Percentiles rank a stretch among this genome's conserved stretches.
Conservation (phyloP, 2,888 invertebrate genomes). For the Piscicola geometra region DNA sequence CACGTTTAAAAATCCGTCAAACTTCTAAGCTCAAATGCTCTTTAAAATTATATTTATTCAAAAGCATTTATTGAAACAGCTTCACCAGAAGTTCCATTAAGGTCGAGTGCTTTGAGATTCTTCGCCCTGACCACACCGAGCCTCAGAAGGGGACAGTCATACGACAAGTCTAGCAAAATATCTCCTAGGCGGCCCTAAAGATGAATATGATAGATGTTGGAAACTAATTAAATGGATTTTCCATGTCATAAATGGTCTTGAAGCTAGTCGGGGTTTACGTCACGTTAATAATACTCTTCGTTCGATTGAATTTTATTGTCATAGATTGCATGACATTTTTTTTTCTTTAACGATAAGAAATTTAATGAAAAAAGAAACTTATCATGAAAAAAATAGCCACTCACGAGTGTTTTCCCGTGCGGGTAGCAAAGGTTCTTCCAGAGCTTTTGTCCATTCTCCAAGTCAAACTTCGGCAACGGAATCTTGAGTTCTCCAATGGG, state of each 20-base stretch:
- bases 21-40: too few species aligned
- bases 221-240: not conserved
- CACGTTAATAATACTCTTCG: too few species aligned
- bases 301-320: too few species aligned
- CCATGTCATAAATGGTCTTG: not conserved
- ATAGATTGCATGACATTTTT: too few species aligned
- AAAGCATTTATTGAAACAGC: too few species aligned
- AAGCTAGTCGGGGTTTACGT: too few species aligned
- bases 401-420: constrained; percentile 48
- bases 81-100: constrained; percentile 68
- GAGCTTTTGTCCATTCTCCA: constrained; percentile 48
- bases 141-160: constrained; percentile 89
- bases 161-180: constrained; percentile 77
- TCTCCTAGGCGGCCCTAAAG: constrained; percentile 51
- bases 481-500: constrained; percentile 44
- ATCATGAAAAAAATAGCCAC: too few species aligned
- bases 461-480: constrained; percentile 48
- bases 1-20: too few species aligned
- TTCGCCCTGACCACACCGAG: constrained; percentile 84
- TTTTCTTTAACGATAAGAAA: too few species aligned
- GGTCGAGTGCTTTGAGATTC: constrained; percentile 90
- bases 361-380: too few species aligned
- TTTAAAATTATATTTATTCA: too few species aligned
- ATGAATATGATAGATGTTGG: constrained; percentile 4
- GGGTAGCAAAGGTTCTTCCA: constrained; percentile 54